phyloP scores from a whole-genome alignment of 2,113 vertebrate genomes.

The Gobio gobio region DNA sequence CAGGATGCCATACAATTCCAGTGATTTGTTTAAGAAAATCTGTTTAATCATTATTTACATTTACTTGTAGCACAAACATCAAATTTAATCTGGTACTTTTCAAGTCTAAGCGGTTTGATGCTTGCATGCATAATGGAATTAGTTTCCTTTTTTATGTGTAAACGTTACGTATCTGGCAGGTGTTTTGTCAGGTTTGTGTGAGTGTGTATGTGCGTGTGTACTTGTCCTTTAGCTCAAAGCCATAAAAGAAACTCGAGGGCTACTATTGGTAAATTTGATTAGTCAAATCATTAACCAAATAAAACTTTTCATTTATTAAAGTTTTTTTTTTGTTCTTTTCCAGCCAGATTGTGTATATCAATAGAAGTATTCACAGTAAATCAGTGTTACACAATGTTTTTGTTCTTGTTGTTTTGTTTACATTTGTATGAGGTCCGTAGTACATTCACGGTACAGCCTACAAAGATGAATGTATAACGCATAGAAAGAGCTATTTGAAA shows the following conservation, averaged over 20 bases:
- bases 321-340: slow-evolving; percentile 15
- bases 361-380: slow-evolving; percentile 4
- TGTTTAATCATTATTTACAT: slow-evolving; percentile 5
- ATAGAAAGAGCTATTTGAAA: neutral
- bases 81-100: slow-evolving; percentile 7
- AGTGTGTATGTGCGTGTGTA: too few relatives aligned
- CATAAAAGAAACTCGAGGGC: slow-evolving; percentile 15
- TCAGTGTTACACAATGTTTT: neutral
- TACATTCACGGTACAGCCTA: slow-evolving; percentile 30
- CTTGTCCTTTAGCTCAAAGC: neutral
- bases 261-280: neutral
- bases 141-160: neutral
- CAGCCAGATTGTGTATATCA: neutral
- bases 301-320: neutral
- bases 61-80: slow-evolving; percentile 2
- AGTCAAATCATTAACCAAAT: neutral
- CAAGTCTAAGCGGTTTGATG: slow-evolving; percentile 55
- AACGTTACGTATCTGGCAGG: too few relatives aligned
- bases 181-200: neutral
- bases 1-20: neutral
- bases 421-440: slow-evolving; percentile 2
- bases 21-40: neutral
- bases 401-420: neutral
- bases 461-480: slow-evolving; percentile 27
- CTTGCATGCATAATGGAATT: slow-evolving; percentile 68